These are phyloP conservation scores for Riptortus pedestris DNA, from an alignment of 1,140 invertebrate species.

Conservation along the genomic window DNA sequence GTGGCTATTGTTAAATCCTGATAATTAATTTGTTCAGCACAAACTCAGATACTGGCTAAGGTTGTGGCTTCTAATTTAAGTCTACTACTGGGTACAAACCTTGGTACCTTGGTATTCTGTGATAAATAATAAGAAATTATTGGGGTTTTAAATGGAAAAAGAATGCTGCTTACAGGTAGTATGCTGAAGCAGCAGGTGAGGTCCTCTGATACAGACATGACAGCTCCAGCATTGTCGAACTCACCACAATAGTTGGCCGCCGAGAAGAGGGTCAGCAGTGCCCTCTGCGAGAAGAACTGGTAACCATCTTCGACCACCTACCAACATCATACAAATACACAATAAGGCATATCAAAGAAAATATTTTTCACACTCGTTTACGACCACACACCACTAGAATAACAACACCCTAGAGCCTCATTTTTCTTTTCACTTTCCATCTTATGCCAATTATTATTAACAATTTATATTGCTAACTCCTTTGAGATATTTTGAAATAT, in stretches of 20 bases:
- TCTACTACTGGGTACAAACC: too few relatives aligned
- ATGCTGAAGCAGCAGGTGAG: conserved; percentile 57
- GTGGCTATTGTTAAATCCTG: too few relatives aligned
- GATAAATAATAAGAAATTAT: too few relatives aligned
- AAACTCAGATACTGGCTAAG: too few relatives aligned
- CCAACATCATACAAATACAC: too few relatives aligned
- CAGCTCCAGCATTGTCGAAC: conserved; percentile 75
- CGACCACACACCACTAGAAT: not conserved
- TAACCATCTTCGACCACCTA: conserved; percentile 82
- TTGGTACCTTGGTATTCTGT: too few relatives aligned
- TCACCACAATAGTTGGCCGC: conserved; percentile 82
- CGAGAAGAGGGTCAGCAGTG: conserved; percentile 84
- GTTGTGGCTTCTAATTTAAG: too few relatives aligned
- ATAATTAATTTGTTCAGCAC: too few relatives aligned
- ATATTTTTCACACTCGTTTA: not conserved
- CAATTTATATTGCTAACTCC: too few relatives aligned
- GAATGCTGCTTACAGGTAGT: conserved; percentile 28
- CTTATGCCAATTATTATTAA: too few relatives aligned
- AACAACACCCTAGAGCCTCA: not conserved
- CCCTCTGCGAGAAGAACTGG: conserved; percentile 82
- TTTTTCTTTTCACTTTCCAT: not conserved
- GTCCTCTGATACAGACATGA: conserved; percentile 67
- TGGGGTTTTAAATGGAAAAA: too few relatives aligned
- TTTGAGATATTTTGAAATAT: too few relatives aligned
- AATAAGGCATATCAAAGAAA: not conserved